Conservation (phyloP, 2,113 vertebrate genomes). For the Dolichotis patagonum region DNA sequence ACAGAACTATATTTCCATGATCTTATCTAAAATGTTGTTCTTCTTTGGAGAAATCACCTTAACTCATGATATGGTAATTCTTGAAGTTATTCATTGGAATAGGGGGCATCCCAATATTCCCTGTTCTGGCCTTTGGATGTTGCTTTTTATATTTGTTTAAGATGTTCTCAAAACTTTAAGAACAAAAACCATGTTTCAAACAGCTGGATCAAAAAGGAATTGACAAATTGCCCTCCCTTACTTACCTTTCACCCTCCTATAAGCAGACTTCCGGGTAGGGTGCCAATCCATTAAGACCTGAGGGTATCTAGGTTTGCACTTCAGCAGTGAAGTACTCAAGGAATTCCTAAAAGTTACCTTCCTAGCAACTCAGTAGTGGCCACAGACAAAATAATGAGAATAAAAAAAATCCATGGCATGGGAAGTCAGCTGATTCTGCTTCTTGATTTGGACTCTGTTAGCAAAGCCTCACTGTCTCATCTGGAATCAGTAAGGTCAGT, state of each 20-base stretch:
- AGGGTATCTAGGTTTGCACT: background rate
- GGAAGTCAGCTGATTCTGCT: constrained; percentile 58
- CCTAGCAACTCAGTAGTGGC: background rate
- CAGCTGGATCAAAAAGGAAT: background rate
- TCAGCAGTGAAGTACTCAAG: background rate
- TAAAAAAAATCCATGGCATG: background rate
- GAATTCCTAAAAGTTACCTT: constrained; percentile 54
- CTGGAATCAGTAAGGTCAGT: constrained; percentile 85
- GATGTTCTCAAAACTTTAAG: background rate
- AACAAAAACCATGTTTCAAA: background rate
- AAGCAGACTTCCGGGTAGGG: background rate
- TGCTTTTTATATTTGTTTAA: constrained; percentile 31
- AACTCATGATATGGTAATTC: background rate
- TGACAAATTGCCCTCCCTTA: background rate
- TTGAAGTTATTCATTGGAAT: background rate
- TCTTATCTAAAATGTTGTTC: background rate
- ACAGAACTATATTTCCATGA: background rate
- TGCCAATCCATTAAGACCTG: background rate
- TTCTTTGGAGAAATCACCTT: background rate
- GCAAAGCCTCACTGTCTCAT: constrained; percentile 81
- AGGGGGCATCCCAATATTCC: background rate
- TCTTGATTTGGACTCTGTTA: constrained; percentile 70
- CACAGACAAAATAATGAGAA: constrained; percentile 1
- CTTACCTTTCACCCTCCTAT: background rate
- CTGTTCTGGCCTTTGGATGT: background rate